Percentiles rank a stretch among this genome's conserved stretches.
These are phyloP conservation scores for Danaus chrysippus DNA, from an alignment of 2,888 invertebrate species.

Conservation along the genomic window DNA sequence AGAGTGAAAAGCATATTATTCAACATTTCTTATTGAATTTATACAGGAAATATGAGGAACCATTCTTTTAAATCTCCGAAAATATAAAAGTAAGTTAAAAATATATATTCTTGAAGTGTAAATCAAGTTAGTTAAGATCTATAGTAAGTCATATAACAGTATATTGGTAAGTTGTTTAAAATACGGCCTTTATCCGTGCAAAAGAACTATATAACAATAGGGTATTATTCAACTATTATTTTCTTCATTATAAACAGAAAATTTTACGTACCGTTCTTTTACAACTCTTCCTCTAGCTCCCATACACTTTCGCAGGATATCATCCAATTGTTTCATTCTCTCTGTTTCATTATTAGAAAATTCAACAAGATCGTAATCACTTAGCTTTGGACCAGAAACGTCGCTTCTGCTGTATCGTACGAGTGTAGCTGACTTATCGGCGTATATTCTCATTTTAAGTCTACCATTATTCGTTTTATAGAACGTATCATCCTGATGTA, in stretches of 20 bases:
- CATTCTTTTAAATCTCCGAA: no score
- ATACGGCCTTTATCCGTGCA: no score
- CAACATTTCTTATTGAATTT: no score
- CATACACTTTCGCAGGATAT: conserved; percentile 74
- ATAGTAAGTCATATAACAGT: no score
- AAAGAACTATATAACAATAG: background rate
- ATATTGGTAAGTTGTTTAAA: no score
- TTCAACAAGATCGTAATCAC: conserved; percentile 82
- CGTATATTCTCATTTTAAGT: conserved; percentile 85
- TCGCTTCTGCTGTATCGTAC: conserved; percentile 91
- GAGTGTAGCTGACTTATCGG: conserved; percentile 80
- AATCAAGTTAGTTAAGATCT: no score
- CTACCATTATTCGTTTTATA: conserved; percentile 84
- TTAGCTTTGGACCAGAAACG: conserved; percentile 88
- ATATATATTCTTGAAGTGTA: no score
- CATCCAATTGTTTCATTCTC: conserved; percentile 74
- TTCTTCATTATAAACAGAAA: background rate
- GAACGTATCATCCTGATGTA: conserved; percentile 89
- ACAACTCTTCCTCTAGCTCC: conserved; percentile 86
- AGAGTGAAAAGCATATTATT: background rate
- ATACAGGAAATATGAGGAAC: no score
- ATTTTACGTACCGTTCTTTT: conserved; percentile 77
- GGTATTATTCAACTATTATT: background rate
- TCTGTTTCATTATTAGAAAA: conserved; percentile 61
- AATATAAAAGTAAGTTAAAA: no score